Evolutionary conservation across 2,797 vertebrate species (phyloP), one percentile per base, ranked within the genome.

Genomic region (Gouania willdenowi): DNA sequence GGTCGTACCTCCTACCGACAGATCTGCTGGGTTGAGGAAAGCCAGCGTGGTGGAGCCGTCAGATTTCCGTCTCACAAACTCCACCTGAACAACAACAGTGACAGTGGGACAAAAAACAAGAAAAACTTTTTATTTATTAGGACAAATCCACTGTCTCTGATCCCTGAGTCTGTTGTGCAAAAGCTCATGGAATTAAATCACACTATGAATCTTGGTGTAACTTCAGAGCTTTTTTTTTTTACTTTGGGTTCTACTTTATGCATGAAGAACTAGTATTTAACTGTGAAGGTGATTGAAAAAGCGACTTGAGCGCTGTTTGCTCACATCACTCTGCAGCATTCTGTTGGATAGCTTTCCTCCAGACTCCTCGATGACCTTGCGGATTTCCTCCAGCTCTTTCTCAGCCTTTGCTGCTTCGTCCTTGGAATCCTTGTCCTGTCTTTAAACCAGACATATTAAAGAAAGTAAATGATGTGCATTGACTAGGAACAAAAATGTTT

Each of bases 21-120:
- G 88, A 43, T 97, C 95, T 21, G 87, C 92, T 0, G 94, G 89
- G 77, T 94, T 96, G 24, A 97, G 87, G 53, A 99, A 88, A 7
- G 91, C 94, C 48, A 99, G 59, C 1, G 95, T 96, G 6, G 95
- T 99, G 5, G 94, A 95, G 30, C 96, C 96, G 49, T 98, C 93
- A 8, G 86, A 56, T 66, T 91, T 96, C 74, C 91, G 88, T 72
- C 96, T 90, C 29, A 81, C 87, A 87, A 98, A 97, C 53, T 92
- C 92, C 72, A 94, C 83, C 95, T 98, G 70, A 27, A 53, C 8
- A 18, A 53, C 8, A 18, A 66, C 7, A 68, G 30, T 58, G 1
- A 24, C 6, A 41, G 10, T 2, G 27, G 2, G 4, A 41, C 33
- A 6, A 1, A 2, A 19, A 9, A 8, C 17, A 22, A n/a, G 6